phyloP scores from a whole-genome alignment of 2,888 invertebrate genomes.

The Pristionchus japonicus region DNA sequence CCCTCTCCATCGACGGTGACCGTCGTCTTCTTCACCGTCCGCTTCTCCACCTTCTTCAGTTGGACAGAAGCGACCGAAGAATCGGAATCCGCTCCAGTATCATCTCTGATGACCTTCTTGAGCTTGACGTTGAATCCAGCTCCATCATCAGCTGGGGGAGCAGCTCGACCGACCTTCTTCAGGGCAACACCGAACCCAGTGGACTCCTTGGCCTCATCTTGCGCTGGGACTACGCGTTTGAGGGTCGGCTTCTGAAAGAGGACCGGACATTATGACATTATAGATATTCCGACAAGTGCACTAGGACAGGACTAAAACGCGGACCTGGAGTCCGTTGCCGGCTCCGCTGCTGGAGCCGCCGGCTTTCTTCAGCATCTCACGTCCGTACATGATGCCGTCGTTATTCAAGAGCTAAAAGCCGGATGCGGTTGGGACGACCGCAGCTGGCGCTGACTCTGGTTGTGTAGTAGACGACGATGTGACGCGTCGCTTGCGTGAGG shows the following conservation, averaged over 20 bases:
- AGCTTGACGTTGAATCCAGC: conserved; percentile 62
- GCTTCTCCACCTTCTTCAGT: conserved; percentile 44
- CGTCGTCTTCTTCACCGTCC: conserved; percentile 31
- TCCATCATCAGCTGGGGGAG: conserved; percentile 1
- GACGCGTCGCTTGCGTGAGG: not conserved
- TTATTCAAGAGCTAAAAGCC: not conserved
- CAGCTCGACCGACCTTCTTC: conserved; percentile 21
- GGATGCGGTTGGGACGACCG: conserved; percentile 33
- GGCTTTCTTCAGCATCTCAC: conserved; percentile 52
- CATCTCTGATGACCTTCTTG: conserved; percentile 67
- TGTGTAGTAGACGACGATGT: not conserved
- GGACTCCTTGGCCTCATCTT: conserved; percentile 28
- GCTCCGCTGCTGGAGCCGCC: not conserved
- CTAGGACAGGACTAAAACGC: not conserved
- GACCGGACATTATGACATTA: not conserved
- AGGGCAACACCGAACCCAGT: conserved; percentile 20
- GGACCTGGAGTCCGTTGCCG: conserved; percentile 23
- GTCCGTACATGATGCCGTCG: conserved; percentile 48
- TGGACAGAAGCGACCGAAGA: not conserved
- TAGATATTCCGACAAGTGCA: too few species aligned
- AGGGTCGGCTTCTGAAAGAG: conserved; percentile 25
- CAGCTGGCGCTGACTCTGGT: not conserved
- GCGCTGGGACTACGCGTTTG: conserved; percentile 45
- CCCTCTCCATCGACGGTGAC: not conserved
- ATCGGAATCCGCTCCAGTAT: conserved; percentile 48